These are phyloP conservation scores for Drosophila percnosoma DNA, from an alignment of 2,888 invertebrate species.

Conservation along the genomic window DNA sequence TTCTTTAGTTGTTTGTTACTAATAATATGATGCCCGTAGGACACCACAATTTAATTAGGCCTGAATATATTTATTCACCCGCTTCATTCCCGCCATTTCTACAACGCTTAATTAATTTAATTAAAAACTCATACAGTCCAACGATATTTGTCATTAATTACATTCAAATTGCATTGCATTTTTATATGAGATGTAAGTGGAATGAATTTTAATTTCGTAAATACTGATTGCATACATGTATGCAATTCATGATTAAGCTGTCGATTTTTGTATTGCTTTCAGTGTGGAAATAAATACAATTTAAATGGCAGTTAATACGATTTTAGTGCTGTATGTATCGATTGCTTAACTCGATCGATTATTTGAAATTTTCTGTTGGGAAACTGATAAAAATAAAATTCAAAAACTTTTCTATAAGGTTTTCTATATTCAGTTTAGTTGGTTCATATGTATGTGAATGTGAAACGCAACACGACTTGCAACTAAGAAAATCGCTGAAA, in stretches of 20 bases:
- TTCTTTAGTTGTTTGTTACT: neutral
- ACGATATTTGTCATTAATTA: conserved; percentile 24
- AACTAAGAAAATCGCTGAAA: conserved; percentile 16
- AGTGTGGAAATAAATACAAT: conserved; percentile 18
- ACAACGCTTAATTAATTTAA: conserved; percentile 8
- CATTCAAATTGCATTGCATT: neutral
- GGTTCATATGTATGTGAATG: neutral
- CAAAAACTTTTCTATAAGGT: neutral
- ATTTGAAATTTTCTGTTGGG: neutral
- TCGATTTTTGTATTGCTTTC: conserved; percentile 16
- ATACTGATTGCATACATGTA: conserved; percentile 21
- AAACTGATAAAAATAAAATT: neutral
- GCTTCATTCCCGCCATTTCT: neutral
- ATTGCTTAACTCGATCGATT: neutral
- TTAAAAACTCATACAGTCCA: conserved; percentile 1
- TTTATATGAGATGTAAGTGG: neutral
- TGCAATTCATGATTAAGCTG: conserved; percentile 31
- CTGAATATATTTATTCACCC: neutral
- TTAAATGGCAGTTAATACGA: neutral
- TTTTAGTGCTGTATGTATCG: conserved; percentile 11
- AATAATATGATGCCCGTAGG: neutral
- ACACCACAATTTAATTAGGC: neutral
- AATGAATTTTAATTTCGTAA: conserved; percentile 6
- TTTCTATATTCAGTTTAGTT: neutral
- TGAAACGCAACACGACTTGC: neutral